Conservation (phyloP, 2,113 vertebrate species). For the Dromaius novaehollandiae region DNA sequence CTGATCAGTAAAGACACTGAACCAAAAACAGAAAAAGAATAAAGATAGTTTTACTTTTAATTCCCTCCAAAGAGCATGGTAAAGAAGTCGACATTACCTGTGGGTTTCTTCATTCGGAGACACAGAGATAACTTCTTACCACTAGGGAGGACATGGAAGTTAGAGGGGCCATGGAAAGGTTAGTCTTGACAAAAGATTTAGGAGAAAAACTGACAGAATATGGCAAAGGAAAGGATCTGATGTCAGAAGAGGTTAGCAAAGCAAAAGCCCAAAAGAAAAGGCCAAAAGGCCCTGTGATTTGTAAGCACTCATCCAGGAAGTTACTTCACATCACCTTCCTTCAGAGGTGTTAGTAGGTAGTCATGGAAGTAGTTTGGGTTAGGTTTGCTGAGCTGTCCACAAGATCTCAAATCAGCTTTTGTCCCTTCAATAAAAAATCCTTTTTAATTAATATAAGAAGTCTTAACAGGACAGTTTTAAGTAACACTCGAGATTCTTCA, state of each 20-base stretch:
- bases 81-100: neutral
- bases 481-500: neutral
- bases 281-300: neutral
- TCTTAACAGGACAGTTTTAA: neutral
- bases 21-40: neutral
- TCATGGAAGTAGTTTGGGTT: neutral
- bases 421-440: neutral
- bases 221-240: neutral
- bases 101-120: neutral
- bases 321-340: neutral
- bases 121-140: neutral
- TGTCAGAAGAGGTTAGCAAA: neutral
- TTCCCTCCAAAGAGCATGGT: neutral
- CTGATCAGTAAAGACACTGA: neutral
- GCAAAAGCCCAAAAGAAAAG: neutral
- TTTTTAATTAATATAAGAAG: neutral
- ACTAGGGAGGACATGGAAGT: neutral
- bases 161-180: neutral
- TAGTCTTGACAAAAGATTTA: neutral
- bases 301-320: neutral
- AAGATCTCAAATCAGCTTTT: neutral
- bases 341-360: neutral
- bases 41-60: neutral
- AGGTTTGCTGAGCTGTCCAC: neutral
- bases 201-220: neutral